Evolutionary conservation across 2,888 invertebrate species (phyloP).

Genomic region (Stictocephala bisonia): DNA sequence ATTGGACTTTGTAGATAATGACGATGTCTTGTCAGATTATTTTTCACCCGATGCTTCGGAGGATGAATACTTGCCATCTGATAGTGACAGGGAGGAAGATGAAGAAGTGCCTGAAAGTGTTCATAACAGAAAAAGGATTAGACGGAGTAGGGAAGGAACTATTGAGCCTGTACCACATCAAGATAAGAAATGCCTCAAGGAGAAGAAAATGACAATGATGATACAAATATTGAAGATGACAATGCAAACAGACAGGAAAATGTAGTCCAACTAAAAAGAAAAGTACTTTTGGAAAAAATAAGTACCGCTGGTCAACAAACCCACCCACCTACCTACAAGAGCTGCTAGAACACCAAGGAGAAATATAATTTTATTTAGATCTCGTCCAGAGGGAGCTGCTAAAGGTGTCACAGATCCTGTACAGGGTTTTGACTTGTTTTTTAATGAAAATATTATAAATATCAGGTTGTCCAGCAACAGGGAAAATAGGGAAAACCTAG

Average conservation of each 20-base stretch:
- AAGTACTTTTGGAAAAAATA: slow-evolving; percentile 6
- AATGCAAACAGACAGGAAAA: slow-evolving; percentile 2
- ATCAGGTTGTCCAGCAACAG: too few relatives aligned
- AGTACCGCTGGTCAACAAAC: slow-evolving; percentile 37
- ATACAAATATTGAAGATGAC: neutral
- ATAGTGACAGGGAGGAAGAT: neutral
- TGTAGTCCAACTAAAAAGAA: neutral
- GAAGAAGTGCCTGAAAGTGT: neutral
- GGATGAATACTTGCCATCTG: neutral
- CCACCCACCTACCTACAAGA: slow-evolving; percentile 7
- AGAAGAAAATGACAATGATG: neutral
- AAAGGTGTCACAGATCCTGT: slow-evolving; percentile 17
- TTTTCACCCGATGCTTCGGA: neutral
- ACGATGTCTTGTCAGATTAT: slow-evolving; percentile 12
- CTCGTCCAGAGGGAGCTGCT: too few relatives aligned
- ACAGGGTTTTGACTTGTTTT: slow-evolving; percentile 19
- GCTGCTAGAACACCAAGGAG: slow-evolving; percentile 29
- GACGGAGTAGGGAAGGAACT: neutral
- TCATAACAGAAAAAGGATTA: neutral
- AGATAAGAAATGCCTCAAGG: too few relatives aligned
- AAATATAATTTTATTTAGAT: slow-evolving; percentile 6
- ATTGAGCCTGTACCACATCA: neutral
- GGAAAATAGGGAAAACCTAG: too few relatives aligned
- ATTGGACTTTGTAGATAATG: slow-evolving; percentile 19
- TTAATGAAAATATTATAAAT: slow-evolving; percentile 32